These are phyloP conservation scores for Tinamus guttatus DNA, from an alignment of 2,113 vertebrate genomes.

Conservation along the genomic window DNA sequence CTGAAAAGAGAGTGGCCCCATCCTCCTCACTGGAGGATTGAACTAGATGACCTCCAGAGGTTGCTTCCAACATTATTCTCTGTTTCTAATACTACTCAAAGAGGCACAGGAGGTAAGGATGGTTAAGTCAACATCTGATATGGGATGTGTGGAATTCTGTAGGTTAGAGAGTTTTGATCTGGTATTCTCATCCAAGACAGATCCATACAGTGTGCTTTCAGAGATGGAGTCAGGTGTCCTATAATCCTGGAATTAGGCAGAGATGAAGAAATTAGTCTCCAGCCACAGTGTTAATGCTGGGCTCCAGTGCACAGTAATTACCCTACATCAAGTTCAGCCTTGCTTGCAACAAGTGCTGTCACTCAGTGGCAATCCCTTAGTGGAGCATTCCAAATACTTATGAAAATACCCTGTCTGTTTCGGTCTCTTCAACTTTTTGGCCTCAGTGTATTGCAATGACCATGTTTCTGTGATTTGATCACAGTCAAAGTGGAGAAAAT, in stretches of 20 bases:
- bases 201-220: background rate
- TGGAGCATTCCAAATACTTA: fast-evolving
- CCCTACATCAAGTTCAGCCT: background rate
- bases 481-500: background rate
- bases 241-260: background rate
- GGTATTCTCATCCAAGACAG: background rate
- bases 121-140: background rate
- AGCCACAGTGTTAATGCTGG: background rate
- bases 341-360: background rate
- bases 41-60: fast-evolving
- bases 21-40: background rate
- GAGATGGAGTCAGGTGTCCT: background rate
- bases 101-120: background rate
- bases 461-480: background rate
- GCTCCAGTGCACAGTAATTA: background rate
- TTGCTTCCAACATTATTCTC: background rate
- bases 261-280: background rate
- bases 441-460: background rate
- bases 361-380: background rate
- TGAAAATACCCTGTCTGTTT: background rate
- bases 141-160: background rate
- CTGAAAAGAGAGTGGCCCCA: too few relatives aligned
- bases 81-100: background rate
- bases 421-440: background rate
- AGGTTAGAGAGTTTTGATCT: background rate